A percentile compares a stretch with the other conserved stretches of the same genome.
Evolutionary conservation across 2,113 vertebrate species (phyloP).

Genomic region (Alexandromys fortis): DNA sequence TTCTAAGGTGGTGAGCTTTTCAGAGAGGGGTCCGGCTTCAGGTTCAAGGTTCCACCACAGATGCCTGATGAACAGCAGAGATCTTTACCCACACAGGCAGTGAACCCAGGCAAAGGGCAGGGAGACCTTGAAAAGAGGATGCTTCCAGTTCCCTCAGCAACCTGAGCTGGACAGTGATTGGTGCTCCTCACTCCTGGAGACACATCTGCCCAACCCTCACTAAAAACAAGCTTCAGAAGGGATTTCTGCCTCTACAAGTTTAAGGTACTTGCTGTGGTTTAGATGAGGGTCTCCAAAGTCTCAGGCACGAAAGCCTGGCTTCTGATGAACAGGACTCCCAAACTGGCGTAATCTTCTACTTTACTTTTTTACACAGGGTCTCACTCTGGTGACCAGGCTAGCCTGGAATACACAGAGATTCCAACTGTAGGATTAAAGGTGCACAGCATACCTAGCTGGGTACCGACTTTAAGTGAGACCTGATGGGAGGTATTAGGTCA

Average conservation of each 20-base stretch:
- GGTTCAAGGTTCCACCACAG: no score
- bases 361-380: neutral
- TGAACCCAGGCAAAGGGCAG: neutral
- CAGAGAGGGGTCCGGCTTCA: neutral
- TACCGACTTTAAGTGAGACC: neutral
- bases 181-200: neutral
- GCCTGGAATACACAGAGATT: neutral
- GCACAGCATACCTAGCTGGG: neutral
- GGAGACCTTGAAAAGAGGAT: neutral
- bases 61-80: neutral
- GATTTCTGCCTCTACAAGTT: neutral
- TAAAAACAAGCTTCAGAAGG: neutral
- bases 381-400: neutral
- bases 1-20: constrained; percentile 28
- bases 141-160: accelerated
- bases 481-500: neutral
- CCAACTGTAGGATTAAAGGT: neutral
- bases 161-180: neutral
- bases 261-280: neutral
- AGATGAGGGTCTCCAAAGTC: neutral
- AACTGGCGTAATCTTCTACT: neutral
- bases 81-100: neutral
- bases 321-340: neutral
- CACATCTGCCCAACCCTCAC: neutral
- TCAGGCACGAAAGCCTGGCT: neutral